Base-by-base conservation (phyloP, 2,797 vertebrate species). In the Smutsia gigantea region DNA sequence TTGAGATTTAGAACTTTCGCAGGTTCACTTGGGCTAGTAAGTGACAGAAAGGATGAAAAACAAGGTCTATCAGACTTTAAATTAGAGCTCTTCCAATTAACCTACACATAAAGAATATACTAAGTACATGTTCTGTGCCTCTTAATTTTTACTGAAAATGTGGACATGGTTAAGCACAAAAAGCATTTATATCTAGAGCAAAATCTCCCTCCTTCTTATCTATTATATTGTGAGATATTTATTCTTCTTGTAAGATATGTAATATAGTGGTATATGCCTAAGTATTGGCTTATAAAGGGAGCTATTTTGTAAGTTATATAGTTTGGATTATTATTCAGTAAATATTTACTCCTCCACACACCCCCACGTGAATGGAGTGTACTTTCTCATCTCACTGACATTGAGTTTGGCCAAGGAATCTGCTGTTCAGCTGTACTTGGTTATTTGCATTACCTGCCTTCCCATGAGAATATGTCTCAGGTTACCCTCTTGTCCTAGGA, bases 221-320 rank as follows among this genome's bases (percentile, higher is more conserved):
- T 77, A 25, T 29, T 87, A n/a, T 53, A 87, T 21, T 61, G 6
- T 34, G 23, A 64, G n/a, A 51, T 68, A 68, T 46, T 31, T 82
- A 12, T 31, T 74, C 82, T 91, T 29, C 31, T 94, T 94, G 2
- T 61, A 13, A 21, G 59, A n/a, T 27, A 75, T 17, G 13, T 27
- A 25, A 55, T 46, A 25, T 27, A 55, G 17, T 13, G 39, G 15
- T 78, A 85, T 23, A 14, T 57, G 42, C 42, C 46, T 72, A 71
- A 93, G 55, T n/a, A 37, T 37, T 51, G 21, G 15, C 84, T 83
- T 84, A 51, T 88, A 85, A 64, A 96, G 51, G 34, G 9, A 53
- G 7, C 4, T 74, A 27, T 14, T 37, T 69, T 19, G 0, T 53
- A 34, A 91, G 19, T 87, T 78, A 72, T n/a, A 9, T 29, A 42